Percentiles rank a stretch among this genome's conserved stretches.
phyloP scores from a whole-genome alignment of 2,113 vertebrate genomes.

The Lepus europaeus region DNA sequence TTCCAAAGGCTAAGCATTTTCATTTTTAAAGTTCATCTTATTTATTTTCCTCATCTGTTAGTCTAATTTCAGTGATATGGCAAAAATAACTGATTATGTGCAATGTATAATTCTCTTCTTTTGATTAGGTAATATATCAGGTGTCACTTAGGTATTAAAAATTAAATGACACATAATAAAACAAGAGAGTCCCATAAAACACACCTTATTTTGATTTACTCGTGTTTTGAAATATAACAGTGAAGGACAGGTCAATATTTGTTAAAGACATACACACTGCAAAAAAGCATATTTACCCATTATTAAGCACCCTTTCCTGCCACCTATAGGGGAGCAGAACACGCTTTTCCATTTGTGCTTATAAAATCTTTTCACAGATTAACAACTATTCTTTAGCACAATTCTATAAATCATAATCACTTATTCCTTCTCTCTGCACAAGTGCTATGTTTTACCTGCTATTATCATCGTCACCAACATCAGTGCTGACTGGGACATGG shows the following conservation, averaged over 20 bases:
- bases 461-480: background rate
- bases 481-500: background rate
- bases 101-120: slow-evolving; percentile 89
- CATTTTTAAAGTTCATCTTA: slow-evolving; percentile 92
- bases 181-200: slow-evolving; percentile 86
- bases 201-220: slow-evolving; percentile 88
- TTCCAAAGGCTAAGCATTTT: slow-evolving; percentile 92
- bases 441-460: background rate
- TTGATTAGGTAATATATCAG: slow-evolving; percentile 93
- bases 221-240: slow-evolving; percentile 79
- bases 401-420: slow-evolving; percentile 71
- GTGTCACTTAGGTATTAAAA: slow-evolving; percentile 92
- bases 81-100: slow-evolving; percentile 91
- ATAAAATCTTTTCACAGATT: slow-evolving; percentile 52
- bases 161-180: slow-evolving; percentile 92
- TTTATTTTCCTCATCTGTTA: slow-evolving; percentile 93
- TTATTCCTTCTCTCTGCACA: background rate
- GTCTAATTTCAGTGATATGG: slow-evolving; percentile 91
- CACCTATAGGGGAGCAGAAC: background rate
- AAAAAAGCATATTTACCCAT: slow-evolving; percentile 49
- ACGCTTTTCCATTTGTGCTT: slow-evolving; percentile 31
- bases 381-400: slow-evolving; percentile 49
- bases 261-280: slow-evolving; percentile 72
- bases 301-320: background rate
- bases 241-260: slow-evolving; percentile 82